Conservation (phyloP, 2,797 vertebrate species). For the Gymnothorax reevesii region DNA sequence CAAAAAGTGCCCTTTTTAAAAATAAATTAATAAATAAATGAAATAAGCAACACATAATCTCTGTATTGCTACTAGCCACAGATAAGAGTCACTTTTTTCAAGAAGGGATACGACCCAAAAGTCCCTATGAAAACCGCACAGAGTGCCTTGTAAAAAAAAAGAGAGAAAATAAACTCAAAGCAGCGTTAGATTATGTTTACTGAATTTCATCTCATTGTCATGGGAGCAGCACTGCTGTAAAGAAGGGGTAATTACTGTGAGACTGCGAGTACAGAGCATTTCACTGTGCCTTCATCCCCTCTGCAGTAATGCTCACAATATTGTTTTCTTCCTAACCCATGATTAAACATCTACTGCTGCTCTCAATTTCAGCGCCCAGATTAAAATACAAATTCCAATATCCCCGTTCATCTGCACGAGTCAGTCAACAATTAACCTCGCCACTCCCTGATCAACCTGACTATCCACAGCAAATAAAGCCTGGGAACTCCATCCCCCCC, state of each 20-base stretch:
- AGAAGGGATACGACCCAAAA: background rate
- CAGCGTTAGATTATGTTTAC: background rate
- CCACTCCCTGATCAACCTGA: conserved; percentile 2
- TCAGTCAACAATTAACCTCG: conserved; percentile 23
- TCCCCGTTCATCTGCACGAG: background rate
- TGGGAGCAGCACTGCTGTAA: background rate
- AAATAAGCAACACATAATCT: background rate
- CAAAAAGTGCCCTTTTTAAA: background rate
- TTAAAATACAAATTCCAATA: background rate
- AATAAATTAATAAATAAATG: no score
- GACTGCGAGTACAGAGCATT: background rate
- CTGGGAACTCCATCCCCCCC: no score
- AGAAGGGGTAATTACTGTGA: background rate
- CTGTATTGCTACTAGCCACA: background rate
- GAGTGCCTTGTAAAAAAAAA: background rate
- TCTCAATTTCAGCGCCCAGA: conserved; percentile 12
- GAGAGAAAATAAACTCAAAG: background rate
- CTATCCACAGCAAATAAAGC: no score
- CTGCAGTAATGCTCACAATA: background rate
- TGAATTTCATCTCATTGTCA: background rate
- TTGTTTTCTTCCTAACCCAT: background rate
- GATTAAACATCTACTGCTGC: background rate
- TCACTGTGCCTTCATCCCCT: background rate
- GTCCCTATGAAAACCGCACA: background rate
- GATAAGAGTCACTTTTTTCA: background rate